A percentile compares a stretch with the other conserved stretches of the same genome.
Evolutionary conservation across 1,140 invertebrate species (phyloP).

Genomic region (Nylanderia fulva): DNA sequence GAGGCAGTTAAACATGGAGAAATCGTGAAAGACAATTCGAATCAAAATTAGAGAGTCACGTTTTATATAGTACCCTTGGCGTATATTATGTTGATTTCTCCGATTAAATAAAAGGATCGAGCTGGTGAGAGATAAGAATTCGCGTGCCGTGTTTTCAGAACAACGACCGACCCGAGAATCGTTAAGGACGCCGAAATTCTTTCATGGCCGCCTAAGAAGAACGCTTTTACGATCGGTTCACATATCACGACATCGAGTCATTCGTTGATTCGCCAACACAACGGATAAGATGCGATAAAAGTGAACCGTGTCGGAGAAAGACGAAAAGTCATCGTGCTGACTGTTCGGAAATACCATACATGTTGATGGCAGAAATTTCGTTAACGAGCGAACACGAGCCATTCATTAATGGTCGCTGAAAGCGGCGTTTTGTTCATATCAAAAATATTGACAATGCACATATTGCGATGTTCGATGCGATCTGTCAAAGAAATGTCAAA

Average conservation of each 20-base stretch:
- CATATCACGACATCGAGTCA: slow-evolving; percentile 72
- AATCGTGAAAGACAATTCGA: neutral
- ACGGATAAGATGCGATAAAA: slow-evolving; percentile 55
- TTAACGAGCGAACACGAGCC: slow-evolving; percentile 75
- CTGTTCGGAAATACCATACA: slow-evolving; percentile 47
- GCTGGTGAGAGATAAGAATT: slow-evolving; percentile 31
- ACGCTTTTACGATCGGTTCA: slow-evolving; percentile 77
- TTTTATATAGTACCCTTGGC: neutral
- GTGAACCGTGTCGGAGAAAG: slow-evolving; percentile 16
- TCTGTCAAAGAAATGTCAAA: neutral
- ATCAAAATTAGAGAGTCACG: slow-evolving; percentile 14
- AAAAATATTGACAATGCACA: slow-evolving; percentile 30
- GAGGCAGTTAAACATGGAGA: neutral
- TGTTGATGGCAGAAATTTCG: slow-evolving; percentile 55
- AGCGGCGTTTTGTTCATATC: slow-evolving; percentile 66
- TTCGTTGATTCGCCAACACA: slow-evolving; percentile 47
- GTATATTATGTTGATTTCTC: slow-evolving; percentile 23
- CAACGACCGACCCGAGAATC: slow-evolving; percentile 71
- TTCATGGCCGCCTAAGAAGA: slow-evolving; percentile 41
- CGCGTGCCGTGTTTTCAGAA: slow-evolving; percentile 68
- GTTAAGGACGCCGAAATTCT: slow-evolving; percentile 64
- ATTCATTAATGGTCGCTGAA: slow-evolving; percentile 70
- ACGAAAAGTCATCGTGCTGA: slow-evolving; percentile 48
- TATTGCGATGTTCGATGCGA: slow-evolving; percentile 25
- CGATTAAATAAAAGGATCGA: slow-evolving; percentile 28